Evolutionary conservation across 2,797 vertebrate genomes (phyloP), one percentile per base, ranked within the genome.

Genomic region (Muraenolepis orangiensis): DNA sequence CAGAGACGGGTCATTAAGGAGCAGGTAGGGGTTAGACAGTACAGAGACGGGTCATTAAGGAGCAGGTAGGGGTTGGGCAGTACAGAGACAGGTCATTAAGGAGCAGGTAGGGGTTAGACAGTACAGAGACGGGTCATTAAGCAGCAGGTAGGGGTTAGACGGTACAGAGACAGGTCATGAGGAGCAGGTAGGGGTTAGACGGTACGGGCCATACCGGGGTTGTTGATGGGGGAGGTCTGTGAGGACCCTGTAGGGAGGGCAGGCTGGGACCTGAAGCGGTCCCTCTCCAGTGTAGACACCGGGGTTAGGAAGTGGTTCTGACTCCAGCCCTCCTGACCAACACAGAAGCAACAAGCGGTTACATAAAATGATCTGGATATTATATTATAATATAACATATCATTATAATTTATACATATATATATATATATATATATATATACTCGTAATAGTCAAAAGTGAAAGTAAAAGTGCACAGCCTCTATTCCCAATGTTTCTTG

Each of bases 241-340:
- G 96, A 91, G 87, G 93, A 95, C 79, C 92, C 92, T 83, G 96
- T 97, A 75, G 95, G 95, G 81, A 98, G 91, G 13, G 95, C 94
- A 78, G 98, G 97, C 88, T 98, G 96, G 29, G 98, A 99, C 84
- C 96, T 98, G 93, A 98, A 98, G 85, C 96, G 88, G 78, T 98
- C 97, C 76, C 96, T 92, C 83, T 99, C 98, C 57, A 99, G 91
- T 10, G 96, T 99, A 14, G 97, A 98, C 69, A 96, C 96, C 0
- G 98, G 98, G 36, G 97, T 99, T 87, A 99, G 94, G 92, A 99
- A 99, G 89, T 99, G 97, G 93, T 96, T 98, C 90, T 99, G 98
- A 93, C 95, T 99, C 98, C 98, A 99, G 80, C 98, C 98, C 32
- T 99, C 97, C 98, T 99, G 86, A 78, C 5, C 2, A 31, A 6